Evolutionary conservation across 2,113 vertebrate species (phyloP).

Genomic region (Numida meleagris): DNA sequence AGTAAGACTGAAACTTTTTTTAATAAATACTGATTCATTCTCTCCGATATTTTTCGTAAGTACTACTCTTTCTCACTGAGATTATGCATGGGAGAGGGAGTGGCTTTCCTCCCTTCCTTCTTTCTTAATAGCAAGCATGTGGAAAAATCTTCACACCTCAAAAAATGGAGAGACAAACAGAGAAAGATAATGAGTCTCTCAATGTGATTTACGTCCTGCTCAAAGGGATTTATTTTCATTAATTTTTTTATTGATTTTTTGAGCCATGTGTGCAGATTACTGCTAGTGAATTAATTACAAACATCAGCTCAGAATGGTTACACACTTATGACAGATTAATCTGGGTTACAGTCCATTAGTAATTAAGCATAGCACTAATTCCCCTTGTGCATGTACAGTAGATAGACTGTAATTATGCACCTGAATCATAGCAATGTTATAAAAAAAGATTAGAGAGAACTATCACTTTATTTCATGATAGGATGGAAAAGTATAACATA

Average conservation of each 20-base stretch:
- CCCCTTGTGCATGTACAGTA: not conserved
- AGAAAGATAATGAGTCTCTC: slow-evolving; percentile 14
- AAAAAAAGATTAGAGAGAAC: not conserved
- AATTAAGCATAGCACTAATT: slow-evolving; percentile 30
- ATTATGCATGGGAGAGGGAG: not conserved
- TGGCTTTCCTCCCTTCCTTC: not conserved
- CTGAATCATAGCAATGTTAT: not conserved
- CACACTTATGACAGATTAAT: slow-evolving; percentile 46
- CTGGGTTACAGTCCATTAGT: slow-evolving; percentile 36
- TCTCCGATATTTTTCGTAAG: too few relatives aligned
- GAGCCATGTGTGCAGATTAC: slow-evolving; percentile 43
- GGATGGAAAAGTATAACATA: not conserved
- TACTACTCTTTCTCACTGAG: not conserved
- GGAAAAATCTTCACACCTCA: not conserved
- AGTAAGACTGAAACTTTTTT: not conserved
- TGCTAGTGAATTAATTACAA: slow-evolving; percentile 50
- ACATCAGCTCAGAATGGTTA: slow-evolving; percentile 14
- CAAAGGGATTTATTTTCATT: slow-evolving; percentile 22
- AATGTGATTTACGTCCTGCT: slow-evolving; percentile 19
- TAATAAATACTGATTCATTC: not conserved
- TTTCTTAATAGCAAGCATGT: not conserved
- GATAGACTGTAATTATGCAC: not conserved
- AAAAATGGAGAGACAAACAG: not conserved
- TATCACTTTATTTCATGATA: not conserved
- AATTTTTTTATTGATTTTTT: slow-evolving; percentile 62